These are phyloP conservation scores for Exephanes ischioxanthus DNA, from an alignment of 2,888 invertebrate genomes.

Conservation along the genomic window DNA sequence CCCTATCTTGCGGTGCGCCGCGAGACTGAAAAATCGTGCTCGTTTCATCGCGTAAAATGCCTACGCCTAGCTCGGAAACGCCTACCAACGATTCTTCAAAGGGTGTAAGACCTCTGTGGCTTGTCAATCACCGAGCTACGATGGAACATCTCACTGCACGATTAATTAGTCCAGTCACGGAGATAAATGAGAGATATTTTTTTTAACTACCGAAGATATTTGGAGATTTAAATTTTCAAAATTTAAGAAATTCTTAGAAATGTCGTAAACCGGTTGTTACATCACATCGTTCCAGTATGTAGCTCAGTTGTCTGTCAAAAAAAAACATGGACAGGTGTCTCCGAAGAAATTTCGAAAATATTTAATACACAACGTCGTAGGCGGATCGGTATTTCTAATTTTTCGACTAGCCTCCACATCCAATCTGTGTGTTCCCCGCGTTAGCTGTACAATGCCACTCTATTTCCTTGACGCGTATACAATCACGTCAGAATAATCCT, in stretches of 20 bases:
- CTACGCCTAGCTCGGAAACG: conserved; percentile 56
- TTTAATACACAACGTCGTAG: conserved; percentile 72
- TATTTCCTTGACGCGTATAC: conserved; percentile 84
- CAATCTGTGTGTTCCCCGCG: conserved; percentile 55
- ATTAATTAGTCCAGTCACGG: conserved; percentile 64
- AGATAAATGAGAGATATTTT: conserved; percentile 41
- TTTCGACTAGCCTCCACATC: conserved; percentile 59
- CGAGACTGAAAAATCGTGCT: conserved; percentile 77
- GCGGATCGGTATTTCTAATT: conserved; percentile 79
- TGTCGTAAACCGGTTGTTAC: conserved; percentile 2
- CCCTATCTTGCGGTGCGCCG: conserved; percentile 68
- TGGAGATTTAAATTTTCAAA: conserved; percentile 8
- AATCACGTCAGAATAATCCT: conserved; percentile 83
- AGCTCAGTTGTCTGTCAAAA: conserved; percentile 47
- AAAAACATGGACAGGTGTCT: conserved; percentile 61
- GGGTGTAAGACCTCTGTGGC: conserved; percentile 31
- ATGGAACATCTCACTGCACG: conserved; percentile 51
- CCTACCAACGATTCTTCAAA: conserved; percentile 55
- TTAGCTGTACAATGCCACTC: conserved; percentile 80
- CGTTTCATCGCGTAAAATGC: conserved; percentile 73
- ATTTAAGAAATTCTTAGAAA: not conserved
- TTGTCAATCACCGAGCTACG: conserved; percentile 40
- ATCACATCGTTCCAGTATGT: not conserved
- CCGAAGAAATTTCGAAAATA: conserved; percentile 66
- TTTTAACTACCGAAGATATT: conserved; percentile 42